These are phyloP conservation scores for Melopsittacus undulatus DNA, from an alignment of 2,797 vertebrate genomes.

Conservation along the genomic window DNA sequence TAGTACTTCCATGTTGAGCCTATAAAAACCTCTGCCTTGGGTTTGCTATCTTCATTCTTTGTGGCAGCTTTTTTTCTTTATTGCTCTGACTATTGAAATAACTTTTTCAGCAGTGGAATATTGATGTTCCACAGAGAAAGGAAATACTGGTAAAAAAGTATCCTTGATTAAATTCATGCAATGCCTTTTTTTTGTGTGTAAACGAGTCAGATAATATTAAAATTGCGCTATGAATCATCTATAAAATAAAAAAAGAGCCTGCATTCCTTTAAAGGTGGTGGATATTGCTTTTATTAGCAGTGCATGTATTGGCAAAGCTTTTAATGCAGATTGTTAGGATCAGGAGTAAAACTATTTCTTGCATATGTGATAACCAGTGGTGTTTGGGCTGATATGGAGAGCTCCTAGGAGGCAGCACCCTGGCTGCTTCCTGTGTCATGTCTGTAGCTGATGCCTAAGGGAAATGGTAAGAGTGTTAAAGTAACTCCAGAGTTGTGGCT, in stretches of 20 bases:
- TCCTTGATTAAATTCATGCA: background rate
- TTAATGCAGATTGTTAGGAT: constrained; percentile 13
- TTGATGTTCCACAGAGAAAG: background rate
- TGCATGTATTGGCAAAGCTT: background rate
- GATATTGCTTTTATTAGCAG: constrained; percentile 12
- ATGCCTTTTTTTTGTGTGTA: background rate
- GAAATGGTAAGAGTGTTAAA: background rate
- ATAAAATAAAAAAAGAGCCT: background rate
- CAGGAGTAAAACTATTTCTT: background rate
- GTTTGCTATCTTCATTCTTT: background rate
- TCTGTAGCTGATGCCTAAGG: background rate
- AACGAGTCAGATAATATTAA: constrained; percentile 5
- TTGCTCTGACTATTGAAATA: background rate
- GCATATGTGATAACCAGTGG: background rate
- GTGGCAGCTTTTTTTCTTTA: background rate
- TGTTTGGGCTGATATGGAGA: background rate
- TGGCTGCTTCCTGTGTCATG: background rate
- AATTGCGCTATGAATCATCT: background rate
- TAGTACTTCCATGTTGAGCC: background rate
- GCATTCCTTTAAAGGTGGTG: background rate
- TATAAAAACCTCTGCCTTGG: background rate
- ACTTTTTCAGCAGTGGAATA: background rate
- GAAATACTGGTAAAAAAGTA: background rate
- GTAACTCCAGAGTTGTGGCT: background rate
- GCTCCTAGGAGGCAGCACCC: background rate